Evolutionary conservation across 2,113 vertebrate species (phyloP).

Genomic region (Setophaga coronata): DNA sequence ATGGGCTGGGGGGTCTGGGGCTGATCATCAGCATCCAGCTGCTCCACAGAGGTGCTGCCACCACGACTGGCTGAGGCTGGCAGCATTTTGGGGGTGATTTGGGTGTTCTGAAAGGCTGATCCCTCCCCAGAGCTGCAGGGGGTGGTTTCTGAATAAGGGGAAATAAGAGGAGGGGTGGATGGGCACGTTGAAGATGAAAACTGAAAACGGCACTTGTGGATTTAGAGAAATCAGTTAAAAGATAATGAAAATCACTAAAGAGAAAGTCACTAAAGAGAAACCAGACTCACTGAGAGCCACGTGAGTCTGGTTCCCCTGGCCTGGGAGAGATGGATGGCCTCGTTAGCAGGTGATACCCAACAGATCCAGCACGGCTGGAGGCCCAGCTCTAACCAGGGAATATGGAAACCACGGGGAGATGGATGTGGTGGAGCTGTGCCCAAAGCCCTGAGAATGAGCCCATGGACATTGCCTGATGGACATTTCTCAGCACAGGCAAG

Average conservation of each 20-base stretch:
- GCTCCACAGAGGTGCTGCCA: not conserved
- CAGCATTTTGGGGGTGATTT: not conserved
- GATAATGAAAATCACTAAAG: not conserved
- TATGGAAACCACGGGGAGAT: not conserved
- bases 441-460: not conserved
- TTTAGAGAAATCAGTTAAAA: not conserved
- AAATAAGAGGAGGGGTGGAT: not conserved
- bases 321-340: not conserved
- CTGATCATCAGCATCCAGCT: not conserved
- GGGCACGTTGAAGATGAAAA: not conserved
- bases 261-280: not conserved
- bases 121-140: not conserved
- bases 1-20: not conserved
- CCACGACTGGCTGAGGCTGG: rapidly evolving
- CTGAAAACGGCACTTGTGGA: not conserved
- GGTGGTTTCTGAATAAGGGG: not conserved
- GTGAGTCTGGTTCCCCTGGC: not conserved
- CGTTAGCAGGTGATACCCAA: rapidly evolving
- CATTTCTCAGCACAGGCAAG: not conserved
- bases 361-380: not conserved
- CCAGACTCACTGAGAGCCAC: not conserved
- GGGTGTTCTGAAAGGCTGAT: not conserved
- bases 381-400: not conserved
- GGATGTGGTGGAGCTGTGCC: not conserved
- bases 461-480: no score